Base-by-base conservation (phyloP, 37 sponge, comb jelly and placozoan genomes). In the Crambe crambe region DNA sequence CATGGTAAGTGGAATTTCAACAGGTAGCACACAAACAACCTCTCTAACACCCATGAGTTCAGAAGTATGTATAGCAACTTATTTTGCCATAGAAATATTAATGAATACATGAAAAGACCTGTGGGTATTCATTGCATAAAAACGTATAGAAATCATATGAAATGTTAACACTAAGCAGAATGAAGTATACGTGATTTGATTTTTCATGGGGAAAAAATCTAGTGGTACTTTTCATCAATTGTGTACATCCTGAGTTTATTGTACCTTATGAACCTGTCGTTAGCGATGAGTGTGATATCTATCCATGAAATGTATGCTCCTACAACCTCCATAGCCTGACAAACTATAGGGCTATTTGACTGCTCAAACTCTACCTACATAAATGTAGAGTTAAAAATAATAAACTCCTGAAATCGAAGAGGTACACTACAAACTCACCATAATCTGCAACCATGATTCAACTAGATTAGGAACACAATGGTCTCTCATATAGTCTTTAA, bases 301-400 rank as follows among this genome's bases (percentile, higher is more conserved):
- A 96, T 88, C 97, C 97, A 96, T 4, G 89, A 81, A 21, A 94
- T 89, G 69, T 94, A 96, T 1, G 74, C 73, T 1, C 97, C 97
- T 22, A 94, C 80, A 30, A 93, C 97, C 18, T 85, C 70, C 84
- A 96, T 83, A 36, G 85, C 74, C 59, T 78, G 61, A 58, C 94
- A 96, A 2, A 70, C 44, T 6, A 89, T 42, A 17, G 73, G 83
- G 30, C 70, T 73, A 23, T 94, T 74, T 15, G 72, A 32, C 32
- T 75, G 68, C 60, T 92, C 87, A 73, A 74, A 80, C 42, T 42
- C 31, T 2, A 32, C n/a, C 93, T 92, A n/a, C 54, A 80, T 35
- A 12, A 6, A 64, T 17, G 29, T 17, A n/a, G 15, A 70, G 2
- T 15, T 31, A 58, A 27, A 22, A 60, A 75, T 62, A 20, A 47